Evolutionary conservation across 37 sponge, comb jelly and placozoan genomes (phyloP).

Genomic region (Eunapius fragilis): DNA sequence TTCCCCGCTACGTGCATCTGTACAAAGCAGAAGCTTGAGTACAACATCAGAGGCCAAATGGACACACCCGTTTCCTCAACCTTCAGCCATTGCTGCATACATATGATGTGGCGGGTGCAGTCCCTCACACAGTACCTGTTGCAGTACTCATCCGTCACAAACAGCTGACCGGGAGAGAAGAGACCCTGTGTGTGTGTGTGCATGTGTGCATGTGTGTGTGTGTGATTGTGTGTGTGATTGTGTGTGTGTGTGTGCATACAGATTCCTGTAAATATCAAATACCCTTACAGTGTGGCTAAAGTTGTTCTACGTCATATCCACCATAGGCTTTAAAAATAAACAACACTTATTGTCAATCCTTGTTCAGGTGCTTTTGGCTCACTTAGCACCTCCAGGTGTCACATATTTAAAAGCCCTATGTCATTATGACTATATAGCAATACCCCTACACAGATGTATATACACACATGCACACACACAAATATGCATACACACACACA

Average conservation of each 20-base stretch:
- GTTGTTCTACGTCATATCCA: no score
- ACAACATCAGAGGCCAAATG: constrained; percentile 68
- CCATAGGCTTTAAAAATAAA: no score
- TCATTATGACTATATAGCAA: no score
- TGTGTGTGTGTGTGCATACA: neutral
- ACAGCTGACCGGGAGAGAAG: constrained; percentile 70
- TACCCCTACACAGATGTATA: no score
- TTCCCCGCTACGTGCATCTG: constrained; percentile 66
- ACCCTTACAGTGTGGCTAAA: no score
- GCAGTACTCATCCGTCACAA: constrained; percentile 76
- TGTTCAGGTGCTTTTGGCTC: no score
- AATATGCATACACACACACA: no score
- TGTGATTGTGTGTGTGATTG: neutral
- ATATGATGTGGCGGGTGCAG: constrained; percentile 46
- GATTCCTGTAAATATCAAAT: neutral
- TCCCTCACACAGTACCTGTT: constrained; percentile 69
- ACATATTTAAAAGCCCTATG: no score
- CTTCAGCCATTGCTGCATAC: constrained; percentile 50
- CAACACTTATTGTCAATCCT: no score
- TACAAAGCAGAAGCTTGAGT: constrained; percentile 54
- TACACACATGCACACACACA: no score
- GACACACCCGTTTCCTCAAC: constrained; percentile 22
- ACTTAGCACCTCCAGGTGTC: no score
- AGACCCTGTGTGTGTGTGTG: constrained; percentile 33
- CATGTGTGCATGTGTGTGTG: neutral